phyloP scores from a whole-genome alignment of 2,113 vertebrate species.

The Neomonachus schauinslandi region DNA sequence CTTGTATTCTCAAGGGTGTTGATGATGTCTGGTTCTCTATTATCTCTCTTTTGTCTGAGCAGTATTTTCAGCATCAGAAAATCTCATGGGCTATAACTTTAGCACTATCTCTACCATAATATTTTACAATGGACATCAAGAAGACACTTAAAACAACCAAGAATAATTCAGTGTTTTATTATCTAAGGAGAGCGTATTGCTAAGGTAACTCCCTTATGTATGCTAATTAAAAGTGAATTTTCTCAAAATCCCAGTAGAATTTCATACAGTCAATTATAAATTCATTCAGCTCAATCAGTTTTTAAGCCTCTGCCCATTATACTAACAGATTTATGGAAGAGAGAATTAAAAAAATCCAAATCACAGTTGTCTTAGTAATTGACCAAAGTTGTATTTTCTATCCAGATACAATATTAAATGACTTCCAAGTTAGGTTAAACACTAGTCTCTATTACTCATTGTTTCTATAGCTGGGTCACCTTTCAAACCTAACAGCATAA shows the following conservation, averaged over 20 bases:
- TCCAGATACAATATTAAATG: neutral
- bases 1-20: neutral
- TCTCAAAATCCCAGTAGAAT: conserved; percentile 43
- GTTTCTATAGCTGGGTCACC: neutral
- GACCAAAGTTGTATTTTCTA: neutral
- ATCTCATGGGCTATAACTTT: neutral
- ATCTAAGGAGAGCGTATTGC: neutral
- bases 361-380: neutral
- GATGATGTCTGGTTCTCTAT: neutral
- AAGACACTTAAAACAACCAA: neutral
- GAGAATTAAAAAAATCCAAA: neutral
- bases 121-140: neutral
- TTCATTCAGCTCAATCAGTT: conserved; percentile 2
- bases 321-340: neutral
- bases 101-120: neutral
- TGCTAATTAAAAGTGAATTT: conserved; percentile 45
- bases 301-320: neutral
- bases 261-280: conserved; percentile 3
- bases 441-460: neutral
- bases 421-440: neutral
- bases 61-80: neutral
- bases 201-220: neutral
- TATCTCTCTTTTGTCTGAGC: neutral
- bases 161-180: neutral
- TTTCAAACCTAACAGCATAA: neutral